Evolutionary conservation across 2,797 vertebrate species (phyloP).

Genomic region (Furcifer pardalis): DNA sequence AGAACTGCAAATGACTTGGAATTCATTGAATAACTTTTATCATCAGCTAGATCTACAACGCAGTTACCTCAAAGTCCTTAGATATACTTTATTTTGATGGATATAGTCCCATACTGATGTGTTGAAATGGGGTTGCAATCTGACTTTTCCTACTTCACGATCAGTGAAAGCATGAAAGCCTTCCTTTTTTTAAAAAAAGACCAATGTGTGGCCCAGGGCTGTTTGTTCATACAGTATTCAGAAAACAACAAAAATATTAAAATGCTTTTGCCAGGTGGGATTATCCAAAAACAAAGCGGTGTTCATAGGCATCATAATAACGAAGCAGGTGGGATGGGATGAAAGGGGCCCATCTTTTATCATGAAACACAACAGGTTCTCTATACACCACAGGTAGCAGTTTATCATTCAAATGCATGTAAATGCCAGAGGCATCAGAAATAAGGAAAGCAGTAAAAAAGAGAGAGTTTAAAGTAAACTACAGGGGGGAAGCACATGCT

Average conservation of each 20-base stretch:
- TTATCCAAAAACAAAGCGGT: slow-evolving; percentile 16
- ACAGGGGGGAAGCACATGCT: not conserved
- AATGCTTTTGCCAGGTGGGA: slow-evolving; percentile 1
- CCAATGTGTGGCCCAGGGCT: not conserved
- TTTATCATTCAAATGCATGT: slow-evolving; percentile 42
- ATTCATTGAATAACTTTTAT: not conserved
- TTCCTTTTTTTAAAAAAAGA: not conserved
- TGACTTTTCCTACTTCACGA: not conserved
- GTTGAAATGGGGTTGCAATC: not conserved
- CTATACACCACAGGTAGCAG: slow-evolving; percentile 29
- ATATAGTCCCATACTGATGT: not conserved
- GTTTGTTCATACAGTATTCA: slow-evolving; percentile 8
- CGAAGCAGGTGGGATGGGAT: slow-evolving; percentile 29
- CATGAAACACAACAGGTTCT: slow-evolving; percentile 20
- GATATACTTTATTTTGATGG: not conserved
- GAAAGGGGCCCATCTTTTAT: slow-evolving; percentile 30
- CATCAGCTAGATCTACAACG: not conserved
- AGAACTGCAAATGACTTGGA: not conserved
- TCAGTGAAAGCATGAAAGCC: slow-evolving; percentile 5
- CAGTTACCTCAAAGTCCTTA: not conserved
- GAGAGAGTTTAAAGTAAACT: slow-evolving; percentile 10
- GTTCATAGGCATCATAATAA: slow-evolving; percentile 23
- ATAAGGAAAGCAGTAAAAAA: slow-evolving; percentile 8
- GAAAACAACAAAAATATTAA: slow-evolving; percentile 5
- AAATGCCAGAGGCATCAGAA: slow-evolving; percentile 22